Evolutionary conservation across 1,140 invertebrate genomes (phyloP).

Genomic region (Diorhabda sublineata): DNA sequence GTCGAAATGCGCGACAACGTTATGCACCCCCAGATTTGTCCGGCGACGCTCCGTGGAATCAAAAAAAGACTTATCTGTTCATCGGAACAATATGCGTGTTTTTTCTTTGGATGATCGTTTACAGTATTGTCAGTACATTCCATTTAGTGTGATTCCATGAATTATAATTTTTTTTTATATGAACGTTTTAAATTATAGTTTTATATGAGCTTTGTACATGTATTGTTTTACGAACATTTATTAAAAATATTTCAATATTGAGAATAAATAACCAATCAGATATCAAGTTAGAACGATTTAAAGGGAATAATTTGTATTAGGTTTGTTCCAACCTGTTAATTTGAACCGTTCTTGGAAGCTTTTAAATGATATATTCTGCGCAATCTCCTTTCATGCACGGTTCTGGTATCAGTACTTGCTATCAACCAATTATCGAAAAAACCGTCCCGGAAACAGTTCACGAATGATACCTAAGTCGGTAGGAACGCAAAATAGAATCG

Average conservation of each 20-base stretch:
- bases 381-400: too few species aligned
- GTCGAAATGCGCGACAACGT: conserved; percentile 37
- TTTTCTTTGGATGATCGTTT: conserved; percentile 51
- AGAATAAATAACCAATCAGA: not conserved
- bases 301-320: not conserved
- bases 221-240: too few species aligned
- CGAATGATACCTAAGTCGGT: too few species aligned
- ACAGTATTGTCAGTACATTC: conserved; percentile 34
- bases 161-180: not conserved
- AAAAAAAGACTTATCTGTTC: conserved; percentile 51
- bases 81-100: conserved; percentile 48
- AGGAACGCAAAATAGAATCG: too few species aligned
- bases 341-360: too few species aligned
- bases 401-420: too few species aligned
- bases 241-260: too few species aligned
- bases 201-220: not conserved
- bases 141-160: conserved; percentile 24
- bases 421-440: too few species aligned
- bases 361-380: too few species aligned
- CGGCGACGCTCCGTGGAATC: conserved; percentile 52
- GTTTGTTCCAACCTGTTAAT: too few species aligned
- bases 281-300: conserved; percentile 3
- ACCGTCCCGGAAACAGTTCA: too few species aligned
- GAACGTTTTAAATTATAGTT: not conserved
- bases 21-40: conserved; percentile 40